phyloP scores from a whole-genome alignment of 2,113 vertebrate species.

The Spilogale gracilis region DNA sequence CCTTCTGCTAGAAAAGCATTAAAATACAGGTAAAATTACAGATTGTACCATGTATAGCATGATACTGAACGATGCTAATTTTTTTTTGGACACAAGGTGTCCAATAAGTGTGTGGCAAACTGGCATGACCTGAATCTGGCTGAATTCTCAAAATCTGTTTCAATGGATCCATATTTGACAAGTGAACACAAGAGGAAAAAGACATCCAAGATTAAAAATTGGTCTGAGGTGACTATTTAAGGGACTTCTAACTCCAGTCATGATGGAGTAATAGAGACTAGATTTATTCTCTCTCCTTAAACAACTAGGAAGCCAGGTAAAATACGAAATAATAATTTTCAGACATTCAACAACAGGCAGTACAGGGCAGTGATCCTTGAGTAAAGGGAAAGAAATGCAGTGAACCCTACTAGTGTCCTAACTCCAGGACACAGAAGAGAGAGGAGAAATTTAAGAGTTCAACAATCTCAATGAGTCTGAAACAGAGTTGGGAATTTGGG shows the following conservation, averaged over 20 bases:
- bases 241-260: background rate
- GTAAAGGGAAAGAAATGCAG: background rate
- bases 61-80: background rate
- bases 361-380: background rate
- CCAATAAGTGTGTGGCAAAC: background rate
- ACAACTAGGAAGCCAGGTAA: background rate
- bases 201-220: background rate
- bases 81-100: background rate
- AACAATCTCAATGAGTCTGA: background rate
- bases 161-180: constrained; percentile 8
- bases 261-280: background rate
- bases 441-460: background rate
- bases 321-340: constrained; percentile 21
- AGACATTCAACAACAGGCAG: background rate
- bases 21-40: background rate
- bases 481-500: background rate
- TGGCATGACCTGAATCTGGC: background rate
- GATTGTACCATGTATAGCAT: background rate
- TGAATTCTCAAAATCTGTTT: constrained; percentile 39
- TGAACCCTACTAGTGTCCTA: background rate
- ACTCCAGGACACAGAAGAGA: background rate
- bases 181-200: constrained; percentile 5
- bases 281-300: background rate
- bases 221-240: background rate
- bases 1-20: background rate